A percentile compares a stretch with the other conserved stretches of the same genome.
Evolutionary conservation across 2,888 invertebrate genomes (phyloP).

Genomic region (Phlogophora meticulosa): DNA sequence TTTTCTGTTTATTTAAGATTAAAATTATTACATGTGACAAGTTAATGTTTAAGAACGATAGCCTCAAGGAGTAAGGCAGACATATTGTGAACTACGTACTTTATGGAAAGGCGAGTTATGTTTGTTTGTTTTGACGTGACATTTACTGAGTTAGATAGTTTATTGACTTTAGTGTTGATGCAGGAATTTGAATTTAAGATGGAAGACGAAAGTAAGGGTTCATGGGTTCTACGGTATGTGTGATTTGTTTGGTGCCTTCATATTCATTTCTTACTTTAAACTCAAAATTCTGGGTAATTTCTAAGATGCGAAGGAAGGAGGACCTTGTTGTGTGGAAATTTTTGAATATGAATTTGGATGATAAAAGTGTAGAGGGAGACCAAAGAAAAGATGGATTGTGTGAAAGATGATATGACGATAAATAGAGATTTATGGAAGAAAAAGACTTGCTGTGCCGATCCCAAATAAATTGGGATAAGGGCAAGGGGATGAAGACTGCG

Average conservation of each 20-base stretch:
- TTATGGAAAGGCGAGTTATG: not conserved
- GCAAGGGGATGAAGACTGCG: too few relatives aligned
- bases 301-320: too few relatives aligned
- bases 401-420: too few relatives aligned
- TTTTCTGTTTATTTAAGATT: constrained; percentile 53
- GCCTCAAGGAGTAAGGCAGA: constrained; percentile 33
- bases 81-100: constrained; percentile 18
- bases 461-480: too few relatives aligned
- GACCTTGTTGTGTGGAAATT: too few relatives aligned
- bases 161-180: constrained; percentile 6
- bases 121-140: constrained; percentile 32
- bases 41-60: constrained; percentile 43
- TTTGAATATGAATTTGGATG: too few relatives aligned
- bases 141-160: constrained; percentile 34
- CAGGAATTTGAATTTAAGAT: constrained; percentile 12
- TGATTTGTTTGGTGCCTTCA: not conserved
- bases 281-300: not conserved
- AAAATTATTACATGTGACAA: constrained; percentile 47
- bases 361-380: too few relatives aligned
- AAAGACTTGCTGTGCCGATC: too few relatives aligned
- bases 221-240: not conserved
- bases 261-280: not conserved
- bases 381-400: too few relatives aligned
- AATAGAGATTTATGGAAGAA: too few relatives aligned
- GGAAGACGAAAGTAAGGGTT: not conserved